Percentiles rank a stretch among this genome's conserved stretches.
These are phyloP conservation scores for Phalera bucephala DNA, from an alignment of 2,888 invertebrate genomes.

Conservation along the genomic window DNA sequence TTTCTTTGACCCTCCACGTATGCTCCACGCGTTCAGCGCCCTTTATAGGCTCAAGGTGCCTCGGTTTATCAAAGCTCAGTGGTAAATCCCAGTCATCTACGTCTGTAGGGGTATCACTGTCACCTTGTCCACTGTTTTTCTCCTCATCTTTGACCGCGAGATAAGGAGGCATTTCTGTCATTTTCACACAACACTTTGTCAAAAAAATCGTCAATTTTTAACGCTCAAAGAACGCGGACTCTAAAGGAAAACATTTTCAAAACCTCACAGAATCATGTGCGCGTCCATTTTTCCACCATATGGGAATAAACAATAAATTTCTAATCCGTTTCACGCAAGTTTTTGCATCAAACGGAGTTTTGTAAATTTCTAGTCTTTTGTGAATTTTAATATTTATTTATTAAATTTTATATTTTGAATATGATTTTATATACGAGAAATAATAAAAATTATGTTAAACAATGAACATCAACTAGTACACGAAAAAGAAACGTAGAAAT, in stretches of 20 bases:
- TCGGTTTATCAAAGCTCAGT: conserved; percentile 87
- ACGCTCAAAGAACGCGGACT: conserved; percentile 48
- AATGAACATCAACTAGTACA: too few species aligned
- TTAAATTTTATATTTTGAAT: too few species aligned
- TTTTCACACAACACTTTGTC: conserved; percentile 64
- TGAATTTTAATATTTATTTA: too few species aligned
- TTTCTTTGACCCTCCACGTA: conserved; percentile 96
- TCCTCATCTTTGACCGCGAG: conserved; percentile 73
- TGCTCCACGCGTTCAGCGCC: conserved; percentile 87
- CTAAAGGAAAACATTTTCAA: conserved; percentile 64
- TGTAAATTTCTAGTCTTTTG: too few species aligned
- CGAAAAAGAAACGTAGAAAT: too few species aligned
- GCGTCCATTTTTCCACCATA: conserved; percentile 80
- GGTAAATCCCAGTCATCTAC: conserved; percentile 87
- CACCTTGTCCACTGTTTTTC: conserved; percentile 64
- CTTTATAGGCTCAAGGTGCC: conserved; percentile 77
- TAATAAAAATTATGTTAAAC: too few species aligned
- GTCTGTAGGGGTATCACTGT: conserved; percentile 64
- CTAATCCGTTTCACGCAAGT: conserved; percentile 34
- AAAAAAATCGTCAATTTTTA: conserved; percentile 45
- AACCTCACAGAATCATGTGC: conserved; percentile 70
- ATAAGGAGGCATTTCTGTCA: conserved; percentile 82
- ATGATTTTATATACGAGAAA: too few species aligned
- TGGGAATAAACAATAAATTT: conserved; percentile 70
- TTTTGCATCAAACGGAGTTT: too few species aligned